Conservation (phyloP, 2,797 vertebrate species). For the Mallotus villosus region DNA sequence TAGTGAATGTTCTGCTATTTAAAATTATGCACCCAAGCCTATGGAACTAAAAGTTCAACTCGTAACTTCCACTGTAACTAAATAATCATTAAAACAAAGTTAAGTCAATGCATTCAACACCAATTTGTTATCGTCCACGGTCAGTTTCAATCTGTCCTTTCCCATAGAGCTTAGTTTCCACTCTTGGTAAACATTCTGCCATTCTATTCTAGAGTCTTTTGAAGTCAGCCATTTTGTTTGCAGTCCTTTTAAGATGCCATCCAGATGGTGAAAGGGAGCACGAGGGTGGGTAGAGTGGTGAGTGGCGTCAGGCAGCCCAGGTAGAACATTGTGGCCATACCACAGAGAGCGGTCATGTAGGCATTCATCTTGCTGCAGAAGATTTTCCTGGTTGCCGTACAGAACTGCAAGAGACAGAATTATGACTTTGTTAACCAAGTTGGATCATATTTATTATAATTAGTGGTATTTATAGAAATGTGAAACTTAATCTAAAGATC, state of each 20-base stretch:
- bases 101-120: neutral
- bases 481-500: too few species aligned
- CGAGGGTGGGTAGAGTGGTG: slow-evolving; percentile 75
- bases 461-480: neutral
- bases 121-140: neutral
- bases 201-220: slow-evolving; percentile 23
- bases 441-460: neutral
- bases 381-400: slow-evolving; percentile 86
- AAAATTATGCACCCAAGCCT: neutral
- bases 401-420: slow-evolving; percentile 79
- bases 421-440: neutral
- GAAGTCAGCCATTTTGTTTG: neutral
- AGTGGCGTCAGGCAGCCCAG: slow-evolving; percentile 76
- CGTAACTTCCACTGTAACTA: neutral
- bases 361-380: slow-evolving; percentile 86
- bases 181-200: slow-evolving; percentile 4
- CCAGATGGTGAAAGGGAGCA: slow-evolving; percentile 91
- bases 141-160: slow-evolving; percentile 4
- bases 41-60: neutral
- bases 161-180: slow-evolving; percentile 11
- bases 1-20: neutral
- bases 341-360: slow-evolving; percentile 80
- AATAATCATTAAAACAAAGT: neutral
- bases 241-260: slow-evolving; percentile 83
- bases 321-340: slow-evolving; percentile 73